Conservation (phyloP, 1,140 invertebrate genomes). For the Pissodes strobi region DNA sequence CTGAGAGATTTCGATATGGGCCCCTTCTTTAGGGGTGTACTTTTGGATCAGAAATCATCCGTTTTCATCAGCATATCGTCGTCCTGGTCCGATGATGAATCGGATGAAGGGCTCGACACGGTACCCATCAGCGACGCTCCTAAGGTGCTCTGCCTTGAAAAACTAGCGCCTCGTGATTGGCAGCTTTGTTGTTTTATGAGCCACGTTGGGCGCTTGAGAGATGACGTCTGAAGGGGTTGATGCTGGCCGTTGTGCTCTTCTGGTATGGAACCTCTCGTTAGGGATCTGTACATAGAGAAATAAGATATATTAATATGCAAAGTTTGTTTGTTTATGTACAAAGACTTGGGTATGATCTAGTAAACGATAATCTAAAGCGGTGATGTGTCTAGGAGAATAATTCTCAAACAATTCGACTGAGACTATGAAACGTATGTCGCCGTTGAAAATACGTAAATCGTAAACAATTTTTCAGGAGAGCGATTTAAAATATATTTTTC, state of each 20-base stretch:
- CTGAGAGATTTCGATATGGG: constrained; percentile 26
- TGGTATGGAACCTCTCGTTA: constrained; percentile 52
- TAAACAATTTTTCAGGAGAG: no score
- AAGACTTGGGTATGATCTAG: no score
- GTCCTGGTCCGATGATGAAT: constrained; percentile 46
- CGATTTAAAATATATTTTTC: no score
- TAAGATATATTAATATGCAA: no score
- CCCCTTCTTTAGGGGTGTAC: constrained; percentile 24
- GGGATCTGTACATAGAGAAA: constrained; percentile 51
- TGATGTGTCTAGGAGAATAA: no score
- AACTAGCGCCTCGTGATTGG: constrained; percentile 38
- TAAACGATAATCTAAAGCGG: no score
- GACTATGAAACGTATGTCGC: no score
- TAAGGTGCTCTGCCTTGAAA: constrained; percentile 46
- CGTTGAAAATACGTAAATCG: no score
- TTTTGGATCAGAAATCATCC: constrained; percentile 46
- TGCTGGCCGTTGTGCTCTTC: constrained; percentile 42
- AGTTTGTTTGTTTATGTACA: no score
- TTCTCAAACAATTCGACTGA: no score
- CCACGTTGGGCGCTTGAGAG: constrained; percentile 48
- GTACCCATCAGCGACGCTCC: constrained; percentile 48
- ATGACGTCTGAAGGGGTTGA: constrained; percentile 35
- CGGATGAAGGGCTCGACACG: constrained; percentile 51
- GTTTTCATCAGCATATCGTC: constrained; percentile 51
- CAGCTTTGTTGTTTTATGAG: constrained; percentile 33